Conservation (phyloP, 53 echinoderm and acorn worm genomes). For the Glandiceps talaboti region DNA sequence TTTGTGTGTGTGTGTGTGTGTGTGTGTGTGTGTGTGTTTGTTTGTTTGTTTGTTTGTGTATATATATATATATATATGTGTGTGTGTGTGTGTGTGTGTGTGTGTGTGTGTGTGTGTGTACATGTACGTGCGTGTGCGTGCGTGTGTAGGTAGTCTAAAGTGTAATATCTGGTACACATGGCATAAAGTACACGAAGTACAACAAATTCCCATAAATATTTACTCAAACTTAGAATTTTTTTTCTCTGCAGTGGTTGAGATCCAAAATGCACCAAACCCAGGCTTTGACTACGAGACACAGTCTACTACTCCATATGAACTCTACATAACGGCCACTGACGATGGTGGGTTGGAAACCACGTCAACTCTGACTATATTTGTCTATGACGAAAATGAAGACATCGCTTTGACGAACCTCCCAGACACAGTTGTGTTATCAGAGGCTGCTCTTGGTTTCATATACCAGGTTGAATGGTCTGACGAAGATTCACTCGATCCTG, state of each 20-base stretch:
- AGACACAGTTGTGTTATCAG: not conserved
- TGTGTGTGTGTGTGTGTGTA: not conserved
- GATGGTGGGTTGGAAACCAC: not conserved
- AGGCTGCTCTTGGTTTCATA: not conserved
- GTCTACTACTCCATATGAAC: not conserved
- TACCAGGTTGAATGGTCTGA: not conserved
- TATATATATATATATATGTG: not conserved
- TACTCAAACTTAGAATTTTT: too few relatives aligned
- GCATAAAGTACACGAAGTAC: too few relatives aligned
- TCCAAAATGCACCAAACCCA: not conserved
- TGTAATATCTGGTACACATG: too few relatives aligned
- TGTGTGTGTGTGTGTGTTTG: not conserved
- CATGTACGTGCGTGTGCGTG: not conserved
- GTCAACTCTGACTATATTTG: not conserved
- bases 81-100: not conserved
- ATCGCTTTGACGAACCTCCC: not conserved
- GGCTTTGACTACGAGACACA: not conserved
- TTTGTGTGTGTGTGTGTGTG: not conserved
- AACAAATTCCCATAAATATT: too few relatives aligned
- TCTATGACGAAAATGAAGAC: not conserved
- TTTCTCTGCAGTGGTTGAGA: not conserved
- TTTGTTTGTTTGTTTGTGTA: not conserved
- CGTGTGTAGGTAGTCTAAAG: too few relatives aligned
- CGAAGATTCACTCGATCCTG: not conserved
- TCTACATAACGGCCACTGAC: not conserved